Conservation (phyloP, 1,140 invertebrate genomes). For the Drosophila setifemur region DNA sequence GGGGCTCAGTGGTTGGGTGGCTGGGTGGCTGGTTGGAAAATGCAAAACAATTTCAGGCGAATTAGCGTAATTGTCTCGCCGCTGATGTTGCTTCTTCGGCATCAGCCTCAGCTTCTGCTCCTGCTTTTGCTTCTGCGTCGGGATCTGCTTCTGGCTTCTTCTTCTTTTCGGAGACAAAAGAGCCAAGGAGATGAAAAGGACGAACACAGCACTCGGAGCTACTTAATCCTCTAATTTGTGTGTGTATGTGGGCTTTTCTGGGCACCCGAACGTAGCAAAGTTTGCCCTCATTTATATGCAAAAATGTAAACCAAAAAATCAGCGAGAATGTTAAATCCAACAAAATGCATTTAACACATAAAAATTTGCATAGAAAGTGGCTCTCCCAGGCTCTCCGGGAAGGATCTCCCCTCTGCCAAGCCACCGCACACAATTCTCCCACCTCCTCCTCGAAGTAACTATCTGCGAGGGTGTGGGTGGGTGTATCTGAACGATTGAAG, state of each 20-base stretch:
- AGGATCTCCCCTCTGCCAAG: too few species aligned
- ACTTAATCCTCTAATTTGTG: conserved; percentile 61
- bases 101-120: not conserved
- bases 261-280: conserved; percentile 18
- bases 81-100: conserved; percentile 48
- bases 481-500: conserved; percentile 25
- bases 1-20: not conserved
- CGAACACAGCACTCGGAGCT: conserved; percentile 68
- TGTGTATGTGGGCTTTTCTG: conserved; percentile 35
- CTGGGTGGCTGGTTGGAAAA: conserved; percentile 8
- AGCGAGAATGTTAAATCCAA: conserved; percentile 81
- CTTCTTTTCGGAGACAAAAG: conserved; percentile 24
- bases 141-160: conserved; percentile 24
- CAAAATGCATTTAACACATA: conserved; percentile 82
- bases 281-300: conserved; percentile 78
- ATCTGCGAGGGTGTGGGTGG: conserved; percentile 13
- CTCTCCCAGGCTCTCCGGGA: conserved; percentile 18
- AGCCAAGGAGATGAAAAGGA: not conserved
- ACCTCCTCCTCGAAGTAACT: too few species aligned
- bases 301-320: conserved; percentile 81
- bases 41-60: conserved; percentile 54
- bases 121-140: conserved; percentile 41
- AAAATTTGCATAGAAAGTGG: conserved; percentile 82
- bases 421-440: too few species aligned
- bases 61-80: conserved; percentile 79